These are phyloP conservation scores for Elgaria multicarinata DNA, from an alignment of 2,113 vertebrate genomes.

Conservation along the genomic window DNA sequence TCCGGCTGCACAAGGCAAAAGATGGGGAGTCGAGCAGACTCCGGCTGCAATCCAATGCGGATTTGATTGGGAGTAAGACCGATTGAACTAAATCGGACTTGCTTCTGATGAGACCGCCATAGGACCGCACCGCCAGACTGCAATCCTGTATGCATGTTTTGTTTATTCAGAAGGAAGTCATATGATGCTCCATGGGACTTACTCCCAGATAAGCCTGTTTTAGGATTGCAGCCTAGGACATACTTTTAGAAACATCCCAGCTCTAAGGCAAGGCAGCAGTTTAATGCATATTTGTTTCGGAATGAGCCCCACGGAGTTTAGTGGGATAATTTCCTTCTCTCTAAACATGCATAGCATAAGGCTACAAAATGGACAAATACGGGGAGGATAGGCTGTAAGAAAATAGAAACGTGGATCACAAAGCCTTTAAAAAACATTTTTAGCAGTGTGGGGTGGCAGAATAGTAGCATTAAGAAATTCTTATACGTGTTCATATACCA, in stretches of 20 bases:
- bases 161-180: background rate
- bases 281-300: background rate
- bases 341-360: background rate
- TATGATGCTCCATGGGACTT: background rate
- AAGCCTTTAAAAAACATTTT: background rate
- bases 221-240: background rate
- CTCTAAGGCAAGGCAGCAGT: background rate
- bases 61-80: too few species aligned
- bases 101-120: too few species aligned
- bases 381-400: too few species aligned
- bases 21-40: background rate
- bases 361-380: background rate
- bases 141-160: background rate
- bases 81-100: background rate
- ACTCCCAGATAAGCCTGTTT: too few species aligned
- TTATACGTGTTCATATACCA: background rate
- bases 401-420: background rate
- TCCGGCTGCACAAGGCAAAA: background rate
- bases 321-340: background rate
- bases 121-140: background rate
- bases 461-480: background rate
- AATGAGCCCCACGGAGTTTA: background rate
- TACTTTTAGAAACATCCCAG: background rate
- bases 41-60: background rate
- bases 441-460: background rate